Evolutionary conservation across 1,140 invertebrate genomes (phyloP).

Genomic region (Drosophila rhopaloa): DNA sequence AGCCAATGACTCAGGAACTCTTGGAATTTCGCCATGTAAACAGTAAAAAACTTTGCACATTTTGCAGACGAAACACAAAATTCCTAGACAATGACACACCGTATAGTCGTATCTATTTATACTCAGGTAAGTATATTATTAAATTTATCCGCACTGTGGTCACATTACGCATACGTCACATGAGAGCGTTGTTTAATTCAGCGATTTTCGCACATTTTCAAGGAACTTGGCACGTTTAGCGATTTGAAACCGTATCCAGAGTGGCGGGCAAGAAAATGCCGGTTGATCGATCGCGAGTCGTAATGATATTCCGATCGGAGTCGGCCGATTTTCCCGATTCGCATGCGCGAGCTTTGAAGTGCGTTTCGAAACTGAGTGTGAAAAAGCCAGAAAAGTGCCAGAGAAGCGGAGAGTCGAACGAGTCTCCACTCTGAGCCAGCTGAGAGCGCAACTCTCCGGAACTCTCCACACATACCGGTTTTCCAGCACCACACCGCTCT

Average conservation of each 20-base stretch:
- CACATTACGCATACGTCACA: constrained; percentile 53
- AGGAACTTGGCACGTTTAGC: constrained; percentile 14
- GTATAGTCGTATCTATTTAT: constrained; percentile 8
- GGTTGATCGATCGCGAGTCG: constrained; percentile 35
- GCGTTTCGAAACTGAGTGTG: constrained; percentile 63
- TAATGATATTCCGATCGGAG: constrained; percentile 15
- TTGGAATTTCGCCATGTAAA: constrained; percentile 35
- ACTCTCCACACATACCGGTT: constrained; percentile 66
- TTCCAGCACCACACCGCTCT: constrained; percentile 11
- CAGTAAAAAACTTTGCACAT: constrained; percentile 24
- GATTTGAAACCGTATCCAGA: constrained; percentile 74
- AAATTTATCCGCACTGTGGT: constrained; percentile 33
- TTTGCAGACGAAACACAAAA: constrained; percentile 32
- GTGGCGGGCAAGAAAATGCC: constrained; percentile 30
- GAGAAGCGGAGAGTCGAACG: constrained; percentile 10
- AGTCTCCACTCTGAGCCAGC: constrained; percentile 33
- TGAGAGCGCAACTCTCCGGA: constrained; percentile 55
- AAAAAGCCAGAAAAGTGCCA: constrained; percentile 74
- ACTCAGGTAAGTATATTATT: constrained; percentile 24
- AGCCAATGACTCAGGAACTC: constrained; percentile 12
- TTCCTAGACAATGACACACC: constrained; percentile 44
- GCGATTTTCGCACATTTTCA: constrained; percentile 44
- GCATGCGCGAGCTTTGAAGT: constrained; percentile 64
- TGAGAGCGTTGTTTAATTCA: constrained; percentile 38
- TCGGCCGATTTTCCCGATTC: constrained; percentile 16